These are phyloP conservation scores for Yoshiicerus persimilis DNA, from an alignment of 1,140 invertebrate species.

Conservation along the genomic window DNA sequence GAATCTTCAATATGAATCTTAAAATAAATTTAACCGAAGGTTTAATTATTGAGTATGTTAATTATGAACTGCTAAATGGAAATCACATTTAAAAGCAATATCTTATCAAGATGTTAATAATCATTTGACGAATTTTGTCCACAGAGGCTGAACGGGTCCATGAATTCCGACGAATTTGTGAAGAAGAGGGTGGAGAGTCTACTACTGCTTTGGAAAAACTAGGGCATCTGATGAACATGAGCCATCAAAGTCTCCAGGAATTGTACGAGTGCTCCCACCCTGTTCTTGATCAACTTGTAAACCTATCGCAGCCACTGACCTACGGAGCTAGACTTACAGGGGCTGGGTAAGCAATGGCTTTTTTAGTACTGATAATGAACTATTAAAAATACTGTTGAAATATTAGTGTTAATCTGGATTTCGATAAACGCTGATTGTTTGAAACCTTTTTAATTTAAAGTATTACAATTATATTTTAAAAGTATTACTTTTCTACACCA, in stretches of 20 bases:
- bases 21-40: no score
- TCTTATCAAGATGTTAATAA: no score
- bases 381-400: neutral
- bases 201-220: constrained; percentile 62
- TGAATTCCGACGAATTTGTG: constrained; percentile 71
- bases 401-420: no score
- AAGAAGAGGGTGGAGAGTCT: constrained; percentile 60
- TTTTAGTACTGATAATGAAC: neutral
- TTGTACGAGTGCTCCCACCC: constrained; percentile 94
- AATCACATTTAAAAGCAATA: no score
- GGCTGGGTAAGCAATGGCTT: constrained; percentile 67
- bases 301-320: constrained; percentile 69
- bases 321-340: constrained; percentile 89
- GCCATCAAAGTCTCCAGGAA: constrained; percentile 80
- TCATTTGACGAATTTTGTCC: neutral
- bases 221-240: constrained; percentile 83
- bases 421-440: no score
- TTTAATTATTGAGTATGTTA: no score
- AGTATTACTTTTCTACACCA: no score
- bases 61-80: no score
- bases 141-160: constrained; percentile 78
- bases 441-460: no score
- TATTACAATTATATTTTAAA: no score
- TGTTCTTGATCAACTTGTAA: constrained; percentile 80
- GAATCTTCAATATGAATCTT: no score